Base-by-base conservation (phyloP, 2,888 invertebrate species). In the Trichogramma dendrolimi region DNA sequence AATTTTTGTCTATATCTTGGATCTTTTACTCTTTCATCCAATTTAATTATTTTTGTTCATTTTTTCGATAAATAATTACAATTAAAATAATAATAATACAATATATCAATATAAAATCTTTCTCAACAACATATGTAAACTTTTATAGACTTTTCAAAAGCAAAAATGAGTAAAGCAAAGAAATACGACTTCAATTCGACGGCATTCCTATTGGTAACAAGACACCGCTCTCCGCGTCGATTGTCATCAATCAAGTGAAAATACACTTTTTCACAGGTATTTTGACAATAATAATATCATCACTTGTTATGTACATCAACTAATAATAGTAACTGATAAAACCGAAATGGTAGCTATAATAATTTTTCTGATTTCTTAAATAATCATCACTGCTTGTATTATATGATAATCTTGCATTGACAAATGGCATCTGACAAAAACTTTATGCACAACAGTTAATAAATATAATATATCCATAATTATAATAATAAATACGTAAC, bases 391-490 rank as follows among this genome's bases (percentile, higher is more conserved):
- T 74, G 74, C 72, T 74, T 73, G 73, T 72, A 74, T 73, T 71
- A 72, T 27, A 74, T 71, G 68, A 67, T 72, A 69, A 68, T 68
- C 67, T 69, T 67, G 68, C 69, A 65, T 65, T 59, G 69, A 66
- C 64, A 63, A 64, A 64, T 71, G 70, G 69, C 64, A 67, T 68
- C 64, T 65, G 67, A 62, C 63, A 72, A 70, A 71, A 65, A 52
- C 59, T 55, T 66, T 72, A 71, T 72, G 71, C 70, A 73, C 72
- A 72, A 75, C 75, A 70, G 75, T 78, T 77, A 78, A 78, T 77
- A 77, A 76, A 76, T 69, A 77, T 76, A 76, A 73, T 73, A 71
- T 68, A 70, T 71, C 67, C 55, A 65, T 68, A 71, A 72, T 72
- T 66, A 71, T 70, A 70, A 71, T 72, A 59, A 67, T 68, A 67